Base-by-base conservation (phyloP, 2,888 invertebrate genomes). In the Drosophila sordidula region DNA sequence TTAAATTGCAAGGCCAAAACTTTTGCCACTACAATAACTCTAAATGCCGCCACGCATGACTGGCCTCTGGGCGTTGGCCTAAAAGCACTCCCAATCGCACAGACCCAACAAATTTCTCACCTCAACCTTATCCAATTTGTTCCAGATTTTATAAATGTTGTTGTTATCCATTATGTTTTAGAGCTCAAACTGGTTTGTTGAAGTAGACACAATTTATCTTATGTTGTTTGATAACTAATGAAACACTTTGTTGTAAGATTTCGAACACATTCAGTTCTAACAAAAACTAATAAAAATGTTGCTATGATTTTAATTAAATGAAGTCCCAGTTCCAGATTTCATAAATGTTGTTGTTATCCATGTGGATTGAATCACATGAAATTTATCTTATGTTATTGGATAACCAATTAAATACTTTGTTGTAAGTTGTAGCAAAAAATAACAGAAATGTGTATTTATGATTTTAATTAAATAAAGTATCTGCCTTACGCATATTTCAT, bases 1-100 rank as follows among this genome's bases (percentile, higher is more conserved):
- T 75, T 77, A 88, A 85, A 85, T 88, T 85, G 78, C 86, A 59
- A 71, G 65, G 66, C 68, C 58, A 44, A 68, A 57, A 64, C 61
- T 85, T 71, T 73, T 66, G 76, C 73, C 76, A 78, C 87, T 84
- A 84, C 69, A 84, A 83, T 85, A 73, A 81, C 85, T 81, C 76
- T 50, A 73, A 76, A 65, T 72, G 64, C 54, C 39, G 65, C 64
- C 65, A 79, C 80, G 77, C 86, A 63, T 77, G 59, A 72, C 42
- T 80, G 59, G 29, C n/a, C 59, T 47, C 50, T 45, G 46, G 32
- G 47, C 49, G 47, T 61, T 62, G 41, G 55, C 69, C 49, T 61
- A 69, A 80, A 86, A 77, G 79, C 85, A 57, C 57, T 65, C 49
- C 61, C 51, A 62, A 70, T 64, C 61, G 47, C 54, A 50, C 36